Evolutionary conservation across 1,140 invertebrate species (phyloP).

Genomic region (fruit fly (Drosophila melanogaster)): DNA sequence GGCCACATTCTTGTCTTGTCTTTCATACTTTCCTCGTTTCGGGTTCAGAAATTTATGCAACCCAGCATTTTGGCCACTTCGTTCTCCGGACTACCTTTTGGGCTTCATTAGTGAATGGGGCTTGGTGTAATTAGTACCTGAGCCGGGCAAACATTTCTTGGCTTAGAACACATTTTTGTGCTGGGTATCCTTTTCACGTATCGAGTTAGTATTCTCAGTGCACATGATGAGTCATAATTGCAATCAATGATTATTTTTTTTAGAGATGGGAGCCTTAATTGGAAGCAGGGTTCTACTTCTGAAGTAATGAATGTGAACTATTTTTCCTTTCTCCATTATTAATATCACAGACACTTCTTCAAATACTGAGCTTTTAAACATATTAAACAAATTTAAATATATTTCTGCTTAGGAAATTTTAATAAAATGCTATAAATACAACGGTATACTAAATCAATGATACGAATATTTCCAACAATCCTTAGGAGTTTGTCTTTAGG

Average conservation of each 20-base stretch:
- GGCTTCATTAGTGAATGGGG: constrained; percentile 56
- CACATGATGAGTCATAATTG: neutral
- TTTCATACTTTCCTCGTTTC: constrained; percentile 20
- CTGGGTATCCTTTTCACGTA: neutral
- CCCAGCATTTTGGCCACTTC: constrained; percentile 34
- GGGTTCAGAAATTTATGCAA: constrained; percentile 44
- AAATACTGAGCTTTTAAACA: no score
- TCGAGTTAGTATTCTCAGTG: neutral
- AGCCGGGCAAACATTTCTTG: constrained; percentile 15
- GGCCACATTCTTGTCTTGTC: constrained; percentile 54
- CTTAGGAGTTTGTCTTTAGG: neutral
- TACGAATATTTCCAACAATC: neutral
- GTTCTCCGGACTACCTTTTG: constrained; percentile 37
- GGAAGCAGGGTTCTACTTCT: no score
- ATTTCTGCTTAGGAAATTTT: no score
- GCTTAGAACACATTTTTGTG: neutral
- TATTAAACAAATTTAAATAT: no score
- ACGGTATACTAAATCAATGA: neutral
- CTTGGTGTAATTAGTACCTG: constrained; percentile 59
- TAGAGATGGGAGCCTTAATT: no score
- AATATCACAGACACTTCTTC: no score
- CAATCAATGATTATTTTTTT: neutral
- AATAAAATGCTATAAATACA: no score
- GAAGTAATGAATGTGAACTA: neutral
- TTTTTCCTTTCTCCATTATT: neutral